Evolutionary conservation across 92 coral and sea anemone genomes (phyloP), one percentile per base, ranked within the genome.

Genomic region (Palythoa caribaeorum): DNA sequence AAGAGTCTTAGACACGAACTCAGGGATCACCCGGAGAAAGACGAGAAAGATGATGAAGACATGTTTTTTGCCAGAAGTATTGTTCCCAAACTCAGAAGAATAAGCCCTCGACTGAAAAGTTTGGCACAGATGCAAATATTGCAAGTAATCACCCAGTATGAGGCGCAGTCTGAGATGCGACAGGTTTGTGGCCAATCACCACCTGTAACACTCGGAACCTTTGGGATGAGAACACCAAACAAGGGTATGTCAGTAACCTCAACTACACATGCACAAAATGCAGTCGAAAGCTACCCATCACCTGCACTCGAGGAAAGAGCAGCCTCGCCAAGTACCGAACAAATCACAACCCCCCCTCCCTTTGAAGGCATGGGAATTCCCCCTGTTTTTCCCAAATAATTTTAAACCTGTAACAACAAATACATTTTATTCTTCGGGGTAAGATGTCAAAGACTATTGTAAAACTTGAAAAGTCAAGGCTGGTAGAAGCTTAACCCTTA

Each of bases 331-430:
- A 81, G 60, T 40, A 47, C n/a, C 28, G 84, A 37, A 6, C 84
- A 79, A 14, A 57, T 15, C 17, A 3, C 52, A n/a, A 79, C 38
- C 13, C 35, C 37, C 2, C 60, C 52, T 47, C 86, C 76, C 15
- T 81, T 68, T 36, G 74, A 81, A 28, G 86, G 86, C 12, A 81
- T 81, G 86, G 86, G 86, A 11, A 81, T 81, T 9, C 86, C 86
- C 21, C 86, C 86, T 3, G 86, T 81, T 4, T 81, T 81, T 44
- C 86, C 86, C 3, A 81, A 81, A 50, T 81, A 17, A 68, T 14
- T 50, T 35, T 48, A 14, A n/a, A n/a, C 28, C 5, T 7, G 14
- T 19, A 19, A 50, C 4, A 50, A 9, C 2, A 20, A 15, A 38
- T 3, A 53, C 0, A 71, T 19, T 52, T 9, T 35, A n/a, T 9